phyloP scores from a whole-genome alignment of 2,797 vertebrate genomes.

The Leucoraja ocellata region DNA sequence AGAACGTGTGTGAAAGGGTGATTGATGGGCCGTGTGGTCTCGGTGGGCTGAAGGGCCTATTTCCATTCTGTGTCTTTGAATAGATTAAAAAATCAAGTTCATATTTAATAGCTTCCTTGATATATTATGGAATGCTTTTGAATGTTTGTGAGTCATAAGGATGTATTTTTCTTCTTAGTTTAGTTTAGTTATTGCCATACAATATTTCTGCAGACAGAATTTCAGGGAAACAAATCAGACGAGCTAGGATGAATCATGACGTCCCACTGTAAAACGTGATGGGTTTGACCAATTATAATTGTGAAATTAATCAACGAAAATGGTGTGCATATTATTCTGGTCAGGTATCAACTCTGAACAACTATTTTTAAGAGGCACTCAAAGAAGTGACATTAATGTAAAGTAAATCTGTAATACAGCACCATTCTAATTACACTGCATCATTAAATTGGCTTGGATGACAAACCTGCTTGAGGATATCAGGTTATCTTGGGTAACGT shows the following conservation, averaged over 20 bases:
- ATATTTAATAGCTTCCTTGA: too few species aligned
- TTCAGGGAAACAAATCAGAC: background rate
- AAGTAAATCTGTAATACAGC: background rate
- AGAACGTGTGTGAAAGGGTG: too few species aligned
- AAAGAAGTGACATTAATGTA: background rate
- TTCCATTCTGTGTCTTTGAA: too few species aligned
- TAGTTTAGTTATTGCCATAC: background rate
- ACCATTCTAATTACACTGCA: slow-evolving; percentile 4
- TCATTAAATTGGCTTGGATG: background rate
- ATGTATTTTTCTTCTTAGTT: background rate
- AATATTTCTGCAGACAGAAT: background rate
- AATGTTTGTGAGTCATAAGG: too few species aligned
- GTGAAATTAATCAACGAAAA: background rate
- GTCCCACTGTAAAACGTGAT: background rate
- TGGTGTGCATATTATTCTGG: background rate
- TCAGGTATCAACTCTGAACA: background rate
- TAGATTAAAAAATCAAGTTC: too few species aligned
- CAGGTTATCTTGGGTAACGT: too few species aligned
- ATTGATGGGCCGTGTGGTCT: too few species aligned
- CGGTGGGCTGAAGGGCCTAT: too few species aligned
- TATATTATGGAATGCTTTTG: too few species aligned
- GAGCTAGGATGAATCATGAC: background rate
- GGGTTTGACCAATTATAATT: background rate
- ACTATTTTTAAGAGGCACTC: slow-evolving; percentile 7
- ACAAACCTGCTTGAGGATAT: background rate